Base-by-base conservation (phyloP, 1,140 invertebrate genomes). In the Sycophila sp. region DNA sequence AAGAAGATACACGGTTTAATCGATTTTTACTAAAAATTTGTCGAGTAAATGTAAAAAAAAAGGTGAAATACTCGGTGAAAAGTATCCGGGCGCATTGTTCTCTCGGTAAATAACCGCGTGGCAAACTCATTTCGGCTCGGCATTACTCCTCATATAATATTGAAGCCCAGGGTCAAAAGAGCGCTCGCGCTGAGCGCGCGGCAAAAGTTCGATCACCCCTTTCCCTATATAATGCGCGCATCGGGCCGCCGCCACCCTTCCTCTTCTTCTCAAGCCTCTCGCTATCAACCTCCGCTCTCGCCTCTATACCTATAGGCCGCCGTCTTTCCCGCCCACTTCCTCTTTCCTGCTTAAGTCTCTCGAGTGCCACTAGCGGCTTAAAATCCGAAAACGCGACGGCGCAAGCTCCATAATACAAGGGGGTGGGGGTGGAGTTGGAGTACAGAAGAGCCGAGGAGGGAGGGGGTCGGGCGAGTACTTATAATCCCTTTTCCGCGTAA, bases 331-430 rank as follows among this genome's bases (percentile, higher is more conserved):
- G 34, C 24, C 38, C 49, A 24, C 49, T 13, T 30, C 36, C 42
- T 62, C 64, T 40, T 45, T 28, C 53, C 70, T 75, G 75, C 78
- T 77, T 75, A 77, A 76, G 77, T 77, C 69, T 65, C 70, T 59
- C 62, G 74, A 69, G 58, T 69, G 34, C 45, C 47, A 62, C 67
- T 62, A 60, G 47, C 58, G 58, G 67, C 58, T 69, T 69, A 62
- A 69, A 69, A 69, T 69, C 58, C 58, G 47, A 69, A 62, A 69
- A 40, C 36, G 22, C 56, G 38, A 36, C 4, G 32, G 38, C 32
- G 17, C n/a, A 17, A 30, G 47, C 60, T 22, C 19, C 19, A 49
- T 63, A 78, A 56, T 72, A 60, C 59, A 53, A 26, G 63, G 55
- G 36, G 19, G 26, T 22, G 11, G 28, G 28, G 55, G 22, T 42